These are phyloP conservation scores for Actinia tenebrosa DNA, from an alignment of 64 coral and sea anemone species.

Conservation along the genomic window DNA sequence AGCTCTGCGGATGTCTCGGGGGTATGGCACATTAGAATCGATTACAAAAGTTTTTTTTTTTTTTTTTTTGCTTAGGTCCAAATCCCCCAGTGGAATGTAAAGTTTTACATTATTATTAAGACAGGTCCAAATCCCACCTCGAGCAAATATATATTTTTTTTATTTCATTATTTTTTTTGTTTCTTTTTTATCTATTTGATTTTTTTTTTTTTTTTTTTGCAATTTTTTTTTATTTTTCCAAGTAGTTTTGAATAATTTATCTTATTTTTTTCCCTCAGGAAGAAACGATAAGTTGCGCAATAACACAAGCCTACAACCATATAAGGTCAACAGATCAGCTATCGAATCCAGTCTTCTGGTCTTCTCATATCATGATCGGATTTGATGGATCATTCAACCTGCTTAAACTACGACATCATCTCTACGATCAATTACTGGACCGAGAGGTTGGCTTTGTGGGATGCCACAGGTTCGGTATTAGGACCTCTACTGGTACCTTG, in stretches of 20 bases:
- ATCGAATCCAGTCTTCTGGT: conserved; percentile 69
- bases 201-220: too few species aligned
- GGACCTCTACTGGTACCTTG: not conserved
- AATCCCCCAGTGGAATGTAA: too few species aligned
- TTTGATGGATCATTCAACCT: conserved; percentile 68
- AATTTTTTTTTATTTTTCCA: not conserved
- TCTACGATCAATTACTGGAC: conserved; percentile 50
- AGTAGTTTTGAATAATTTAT: too few species aligned
- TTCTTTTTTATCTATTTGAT: too few species aligned
- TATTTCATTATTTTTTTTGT: too few species aligned
- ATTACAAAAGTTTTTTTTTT: too few species aligned
- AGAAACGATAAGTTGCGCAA: conserved; percentile 44
- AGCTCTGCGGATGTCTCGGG: too few species aligned
- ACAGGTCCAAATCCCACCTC: too few species aligned
- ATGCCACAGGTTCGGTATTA: conserved; percentile 43
- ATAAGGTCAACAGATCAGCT: conserved; percentile 39
- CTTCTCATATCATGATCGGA: conserved; percentile 71
- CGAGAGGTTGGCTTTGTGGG: conserved; percentile 42
- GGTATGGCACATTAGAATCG: too few species aligned
- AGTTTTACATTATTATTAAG: too few species aligned
- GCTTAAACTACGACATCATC: conserved; percentile 44
- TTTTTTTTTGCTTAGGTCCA: too few species aligned
- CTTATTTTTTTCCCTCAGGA: conserved; percentile 21
- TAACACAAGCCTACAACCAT: conserved; percentile 46
- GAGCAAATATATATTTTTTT: too few species aligned